Base-by-base conservation (phyloP, 2,888 invertebrate species). In the Scaptomyza caliginosa region DNA sequence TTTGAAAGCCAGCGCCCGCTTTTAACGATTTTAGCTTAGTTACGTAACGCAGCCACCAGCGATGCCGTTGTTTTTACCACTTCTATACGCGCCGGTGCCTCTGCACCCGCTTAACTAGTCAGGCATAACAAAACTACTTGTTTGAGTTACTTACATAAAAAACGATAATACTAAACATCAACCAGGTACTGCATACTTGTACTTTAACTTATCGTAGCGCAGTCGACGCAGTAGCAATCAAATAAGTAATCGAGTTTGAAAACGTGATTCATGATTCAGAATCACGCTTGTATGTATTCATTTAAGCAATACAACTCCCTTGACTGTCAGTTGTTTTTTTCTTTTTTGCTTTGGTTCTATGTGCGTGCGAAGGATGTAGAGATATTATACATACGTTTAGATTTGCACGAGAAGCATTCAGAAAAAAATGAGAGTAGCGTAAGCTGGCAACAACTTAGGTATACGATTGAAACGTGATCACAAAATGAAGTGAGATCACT, bases 101-200 rank as follows among this genome's bases (percentile, higher is more conserved):
- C 43, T 63, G 66, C 74, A 58, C 78, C 63, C 74, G 72, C 73
- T 69, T 68, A 72, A 76, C 80, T 84, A 87, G 73, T 82, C 67
- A 86, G 66, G 68, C 81, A 62, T 65, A 65, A 73, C 77, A 42
- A 28, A 28, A 55, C 67, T 78, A 74, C 70, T 67, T 57, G 81
- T 81, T 84, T 74, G 64, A 64, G 66, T 85, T 74, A 85, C 82
- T 81, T 77, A 77, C 81, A 81, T 81, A 74, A 84, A 81, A 83
- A 71, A 84, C 74, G 57, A 63, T 67, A 65, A 62, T 34, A 42
- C 36, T 54, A n/a, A 52, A 54, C 21, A 57, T 46, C 32, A 58
- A 50, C 32, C 38, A 54, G 45, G 34, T 52, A 49, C 45, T 60
- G 57, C 68, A 83, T 77, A 87, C 81, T 86, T 86, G 84, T 84